These are phyloP conservation scores for Rhabdomys pumilio DNA, from an alignment of 2,797 vertebrate genomes.

Conservation along the genomic window DNA sequence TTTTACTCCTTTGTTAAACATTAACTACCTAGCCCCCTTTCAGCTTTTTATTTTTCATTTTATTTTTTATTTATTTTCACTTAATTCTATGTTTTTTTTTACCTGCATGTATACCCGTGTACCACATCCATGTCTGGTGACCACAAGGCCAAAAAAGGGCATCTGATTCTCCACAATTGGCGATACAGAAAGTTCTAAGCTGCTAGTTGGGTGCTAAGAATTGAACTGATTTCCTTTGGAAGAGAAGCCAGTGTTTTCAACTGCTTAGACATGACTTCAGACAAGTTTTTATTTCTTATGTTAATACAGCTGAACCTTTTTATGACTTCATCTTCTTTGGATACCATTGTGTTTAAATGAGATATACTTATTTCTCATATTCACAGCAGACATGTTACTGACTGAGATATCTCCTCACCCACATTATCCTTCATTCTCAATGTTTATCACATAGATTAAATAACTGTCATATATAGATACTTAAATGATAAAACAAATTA, in stretches of 20 bases:
- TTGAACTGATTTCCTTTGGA: background rate
- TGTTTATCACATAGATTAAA: background rate
- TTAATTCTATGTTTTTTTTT: background rate
- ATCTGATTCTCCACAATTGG: background rate
- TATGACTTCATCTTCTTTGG: background rate
- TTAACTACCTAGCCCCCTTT: background rate
- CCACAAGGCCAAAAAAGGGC: background rate
- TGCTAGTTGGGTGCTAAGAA: background rate
- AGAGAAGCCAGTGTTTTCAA: background rate
- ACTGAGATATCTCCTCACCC: background rate
- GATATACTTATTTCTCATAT: background rate
- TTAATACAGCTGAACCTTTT: background rate
- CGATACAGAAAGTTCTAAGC: background rate
- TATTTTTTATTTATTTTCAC: background rate
- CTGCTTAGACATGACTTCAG: background rate
- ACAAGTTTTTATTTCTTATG: background rate
- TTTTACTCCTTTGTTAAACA: slow-evolving; percentile 1
- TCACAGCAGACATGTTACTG: background rate
- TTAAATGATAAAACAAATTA: background rate
- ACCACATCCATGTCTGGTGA: background rate
- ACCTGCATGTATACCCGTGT: too few species aligned
- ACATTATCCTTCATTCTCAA: background rate
- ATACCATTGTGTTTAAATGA: background rate
- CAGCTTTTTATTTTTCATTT: background rate
- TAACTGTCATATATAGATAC: background rate